Evolutionary conservation across 2,113 vertebrate species (phyloP).

Genomic region (Brachyhypopomus gauderio): DNA sequence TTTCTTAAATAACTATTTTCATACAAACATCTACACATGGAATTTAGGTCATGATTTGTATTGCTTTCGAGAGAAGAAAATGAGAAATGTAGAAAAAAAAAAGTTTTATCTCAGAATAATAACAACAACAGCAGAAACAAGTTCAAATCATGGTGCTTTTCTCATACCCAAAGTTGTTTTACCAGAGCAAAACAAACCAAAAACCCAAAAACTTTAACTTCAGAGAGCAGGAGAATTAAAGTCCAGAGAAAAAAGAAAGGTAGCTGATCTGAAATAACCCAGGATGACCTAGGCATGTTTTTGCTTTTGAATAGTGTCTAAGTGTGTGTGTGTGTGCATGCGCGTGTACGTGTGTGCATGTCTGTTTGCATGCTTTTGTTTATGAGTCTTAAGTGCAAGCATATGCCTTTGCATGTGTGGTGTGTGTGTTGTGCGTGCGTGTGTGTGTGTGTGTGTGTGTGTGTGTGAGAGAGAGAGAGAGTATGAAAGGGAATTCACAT

Average conservation of each 20-base stretch:
- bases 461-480: neutral
- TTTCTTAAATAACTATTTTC: constrained; percentile 26
- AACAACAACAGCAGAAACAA: too few relatives aligned
- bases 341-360: neutral
- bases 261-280: neutral
- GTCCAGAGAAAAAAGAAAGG: too few relatives aligned
- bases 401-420: constrained; percentile 1
- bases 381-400: constrained; percentile 3
- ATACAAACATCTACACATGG: constrained; percentile 14
- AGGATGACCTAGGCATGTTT: neutral
- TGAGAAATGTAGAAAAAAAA: neutral
- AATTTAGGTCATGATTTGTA: constrained; percentile 43
- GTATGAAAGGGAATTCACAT: neutral
- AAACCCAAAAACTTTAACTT: too few relatives aligned
- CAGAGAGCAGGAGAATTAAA: too few relatives aligned
- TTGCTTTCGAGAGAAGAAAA: neutral
- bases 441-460: constrained; percentile 5
- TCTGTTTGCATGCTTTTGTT: constrained; percentile 6
- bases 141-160: too few relatives aligned
- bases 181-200: too few relatives aligned
- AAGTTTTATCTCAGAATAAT: neutral
- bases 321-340: constrained; percentile 14
- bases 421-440: too few relatives aligned
- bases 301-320: neutral
- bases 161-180: too few relatives aligned